Percentiles rank a stretch among this genome's conserved stretches.
Evolutionary conservation across 2,113 vertebrate species (phyloP).

Genomic region (Callospermophilus lateralis): DNA sequence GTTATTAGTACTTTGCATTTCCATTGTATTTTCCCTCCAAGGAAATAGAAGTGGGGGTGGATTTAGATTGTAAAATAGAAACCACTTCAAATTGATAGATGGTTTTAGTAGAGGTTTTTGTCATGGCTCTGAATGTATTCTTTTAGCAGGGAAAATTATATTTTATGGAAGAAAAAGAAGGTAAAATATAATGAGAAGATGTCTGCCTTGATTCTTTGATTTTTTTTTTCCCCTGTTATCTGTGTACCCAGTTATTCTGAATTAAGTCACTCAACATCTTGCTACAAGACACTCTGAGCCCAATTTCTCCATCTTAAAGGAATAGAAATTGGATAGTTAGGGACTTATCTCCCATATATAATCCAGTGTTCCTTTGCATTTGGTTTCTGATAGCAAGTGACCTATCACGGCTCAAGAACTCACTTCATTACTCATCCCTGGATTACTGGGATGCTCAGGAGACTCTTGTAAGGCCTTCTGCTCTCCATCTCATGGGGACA

Average conservation of each 20-base stretch:
- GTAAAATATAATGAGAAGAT: background rate
- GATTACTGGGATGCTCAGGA: accelerated
- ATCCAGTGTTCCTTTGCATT: background rate
- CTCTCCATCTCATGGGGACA: background rate
- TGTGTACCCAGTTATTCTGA: background rate
- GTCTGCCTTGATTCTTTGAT: background rate
- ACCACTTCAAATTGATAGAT: conserved; percentile 57
- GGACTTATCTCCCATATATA: background rate
- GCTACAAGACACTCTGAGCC: background rate
- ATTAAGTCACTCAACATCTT: background rate
- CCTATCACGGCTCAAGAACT: background rate
- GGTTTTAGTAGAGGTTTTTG: conserved; percentile 24
- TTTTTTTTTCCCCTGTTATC: background rate
- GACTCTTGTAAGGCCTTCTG: background rate
- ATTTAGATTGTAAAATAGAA: conserved; percentile 65
- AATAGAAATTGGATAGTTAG: background rate
- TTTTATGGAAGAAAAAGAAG: background rate
- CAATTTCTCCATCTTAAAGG: background rate
- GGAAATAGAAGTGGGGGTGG: background rate
- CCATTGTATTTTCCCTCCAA: conserved; percentile 58
- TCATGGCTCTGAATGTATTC: background rate
- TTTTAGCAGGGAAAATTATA: background rate
- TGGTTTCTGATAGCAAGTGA: background rate
- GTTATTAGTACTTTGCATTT: conserved; percentile 73
- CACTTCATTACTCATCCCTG: background rate